A percentile compares a stretch with the other conserved stretches of the same genome.
phyloP scores from a whole-genome alignment of 1,140 invertebrate genomes.

The Harpegnathos saltator region DNA sequence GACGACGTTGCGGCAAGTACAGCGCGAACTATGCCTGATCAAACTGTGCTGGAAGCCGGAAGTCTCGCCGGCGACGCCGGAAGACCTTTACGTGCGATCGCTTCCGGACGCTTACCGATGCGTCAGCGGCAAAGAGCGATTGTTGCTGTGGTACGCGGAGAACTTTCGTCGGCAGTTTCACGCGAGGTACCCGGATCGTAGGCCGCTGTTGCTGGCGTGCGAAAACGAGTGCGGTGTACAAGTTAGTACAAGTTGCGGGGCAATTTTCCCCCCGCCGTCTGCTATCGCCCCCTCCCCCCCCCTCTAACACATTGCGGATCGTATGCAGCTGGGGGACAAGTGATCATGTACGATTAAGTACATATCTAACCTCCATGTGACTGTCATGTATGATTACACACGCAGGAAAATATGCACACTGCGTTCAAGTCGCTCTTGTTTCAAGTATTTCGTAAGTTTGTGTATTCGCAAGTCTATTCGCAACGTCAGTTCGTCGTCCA shows the following conservation, averaged over 20 bases:
- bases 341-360: too few relatives aligned
- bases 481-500: too few relatives aligned
- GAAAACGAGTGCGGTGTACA: slow-evolving; percentile 93
- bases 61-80: slow-evolving; percentile 79
- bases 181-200: slow-evolving; percentile 88
- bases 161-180: slow-evolving; percentile 94
- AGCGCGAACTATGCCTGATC: slow-evolving; percentile 85
- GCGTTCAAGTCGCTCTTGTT: too few relatives aligned
- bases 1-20: slow-evolving; percentile 82
- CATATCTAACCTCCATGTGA: too few relatives aligned
- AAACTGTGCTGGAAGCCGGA: slow-evolving; percentile 86
- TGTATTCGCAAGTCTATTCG: too few relatives aligned
- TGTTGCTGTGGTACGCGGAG: slow-evolving; percentile 91
- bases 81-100: slow-evolving; percentile 86
- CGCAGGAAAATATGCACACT: too few relatives aligned
- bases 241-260: slow-evolving; percentile 82
- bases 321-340: too few relatives aligned
- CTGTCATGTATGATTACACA: too few relatives aligned
- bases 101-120: slow-evolving; percentile 91
- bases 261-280: not conserved
- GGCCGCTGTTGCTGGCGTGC: slow-evolving; percentile 91
- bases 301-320: not conserved
- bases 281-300: too few relatives aligned
- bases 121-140: slow-evolving; percentile 91
- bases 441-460: too few relatives aligned